Evolutionary conservation across 2,888 invertebrate species (phyloP), one percentile per base, ranked within the genome.

Genomic region (Synergus japonicus): DNA sequence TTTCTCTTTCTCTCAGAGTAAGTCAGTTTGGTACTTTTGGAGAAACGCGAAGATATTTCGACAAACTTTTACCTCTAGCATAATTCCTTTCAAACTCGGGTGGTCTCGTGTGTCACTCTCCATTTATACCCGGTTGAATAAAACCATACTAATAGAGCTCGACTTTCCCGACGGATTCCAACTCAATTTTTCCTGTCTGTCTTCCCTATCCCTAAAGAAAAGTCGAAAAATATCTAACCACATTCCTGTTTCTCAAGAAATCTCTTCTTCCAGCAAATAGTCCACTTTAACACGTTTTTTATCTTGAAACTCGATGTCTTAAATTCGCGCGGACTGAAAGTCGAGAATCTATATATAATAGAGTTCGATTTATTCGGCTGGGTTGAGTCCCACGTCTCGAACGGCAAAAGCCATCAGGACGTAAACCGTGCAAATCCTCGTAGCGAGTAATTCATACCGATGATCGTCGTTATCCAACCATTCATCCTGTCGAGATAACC

Each of bases 301-400:
- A 73, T 73, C 73, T 73, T 8, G 18, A 67, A 67, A 46, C 67
- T 44, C 67, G 29, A 54, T 73, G 54, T 54, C 73, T 73, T 73
- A 49, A 73, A 73, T 73, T 49, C 37, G 29, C 49, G 5, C 5
- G n/a, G 54, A 49, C 54, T 73, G 73, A 73, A 66, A 54, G 54
- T 73, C 37, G 73, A 54, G 49, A 73, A 73, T 73, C 73, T 73
- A 73, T 54, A 49, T 73, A 73, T 73, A 73, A 73, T 73, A 73
- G 73, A 49, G 49, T 54, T 73, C 54, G 54, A 73, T 73, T 73
- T 73, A 73, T 73, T 73, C 54, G 54, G 46, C 44, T 44, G 43
- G 67, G 46, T 67, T 67, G 46, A n/a, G 66, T 54, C n/a, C 73
- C 29, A 54, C 49, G 37, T 54, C 37, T 73, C 54, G 37, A 54